phyloP scores from a whole-genome alignment of 2,888 invertebrate species.

The Tachina fera region DNA sequence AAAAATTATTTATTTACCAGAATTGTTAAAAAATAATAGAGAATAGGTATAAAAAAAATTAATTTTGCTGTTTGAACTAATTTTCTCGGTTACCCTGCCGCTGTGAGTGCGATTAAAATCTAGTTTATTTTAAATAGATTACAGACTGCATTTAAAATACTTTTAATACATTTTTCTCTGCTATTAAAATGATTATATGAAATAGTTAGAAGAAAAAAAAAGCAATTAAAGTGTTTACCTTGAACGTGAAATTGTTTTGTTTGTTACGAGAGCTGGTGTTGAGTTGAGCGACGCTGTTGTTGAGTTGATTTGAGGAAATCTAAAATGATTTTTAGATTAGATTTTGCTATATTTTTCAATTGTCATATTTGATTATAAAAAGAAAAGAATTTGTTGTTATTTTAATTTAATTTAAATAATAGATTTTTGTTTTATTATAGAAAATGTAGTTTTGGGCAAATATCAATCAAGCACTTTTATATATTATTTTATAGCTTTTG shows the following conservation, averaged over 20 bases:
- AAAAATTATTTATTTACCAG: no score
- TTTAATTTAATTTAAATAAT: slow-evolving; percentile 23
- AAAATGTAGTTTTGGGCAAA: not conserved
- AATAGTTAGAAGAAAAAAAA: not conserved
- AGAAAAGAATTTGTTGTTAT: not conserved
- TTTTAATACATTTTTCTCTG: no score
- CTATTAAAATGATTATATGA: not conserved
- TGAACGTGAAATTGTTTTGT: slow-evolving; percentile 23
- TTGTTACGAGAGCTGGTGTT: not conserved
- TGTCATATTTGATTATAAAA: slow-evolving; percentile 17
- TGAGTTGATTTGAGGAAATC: slow-evolving; percentile 32
- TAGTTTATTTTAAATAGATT: slow-evolving; percentile 8
- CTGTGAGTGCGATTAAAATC: not conserved
- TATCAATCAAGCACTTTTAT: slow-evolving; percentile 1
- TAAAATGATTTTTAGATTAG: slow-evolving; percentile 33
- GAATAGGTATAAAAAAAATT: not conserved
- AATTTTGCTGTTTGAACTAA: not conserved
- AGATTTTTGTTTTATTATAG: not conserved
- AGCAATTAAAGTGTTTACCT: slow-evolving; percentile 43
- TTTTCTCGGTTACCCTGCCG: not conserved
- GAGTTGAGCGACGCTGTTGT: not conserved
- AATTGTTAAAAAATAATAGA: no score
- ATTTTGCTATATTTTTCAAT: slow-evolving; percentile 28
- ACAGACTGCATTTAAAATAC: slow-evolving; percentile 1
- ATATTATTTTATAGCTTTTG: not conserved